Conservation (phyloP, 2,888 invertebrate species). For the Ametastegia equiseti region DNA sequence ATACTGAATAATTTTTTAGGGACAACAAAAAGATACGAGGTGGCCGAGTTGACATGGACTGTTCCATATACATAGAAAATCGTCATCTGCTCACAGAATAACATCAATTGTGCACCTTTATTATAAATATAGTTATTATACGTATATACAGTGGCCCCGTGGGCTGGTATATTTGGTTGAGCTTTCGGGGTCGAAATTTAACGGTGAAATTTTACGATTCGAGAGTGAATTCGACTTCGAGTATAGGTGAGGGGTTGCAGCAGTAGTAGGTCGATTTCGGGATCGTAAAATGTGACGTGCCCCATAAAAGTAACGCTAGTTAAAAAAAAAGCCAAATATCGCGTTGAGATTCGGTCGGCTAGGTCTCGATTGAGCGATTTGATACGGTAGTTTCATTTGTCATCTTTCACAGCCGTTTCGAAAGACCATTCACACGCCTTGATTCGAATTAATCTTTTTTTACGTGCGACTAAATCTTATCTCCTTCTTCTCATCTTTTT, state of each 20-base stretch:
- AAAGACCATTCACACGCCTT: slow-evolving; percentile 40
- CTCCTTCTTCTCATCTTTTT: slow-evolving; percentile 26
- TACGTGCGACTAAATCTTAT: slow-evolving; percentile 40
- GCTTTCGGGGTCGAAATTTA: slow-evolving; percentile 29
- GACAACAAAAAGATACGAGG: too few species aligned
- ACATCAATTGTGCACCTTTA: too few species aligned
- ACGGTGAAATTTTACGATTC: slow-evolving; percentile 33
- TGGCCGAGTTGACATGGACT: too few species aligned
- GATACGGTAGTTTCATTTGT: slow-evolving; percentile 43
- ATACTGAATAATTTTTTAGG: too few species aligned
- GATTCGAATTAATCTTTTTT: slow-evolving; percentile 43
- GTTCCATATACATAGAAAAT: too few species aligned
- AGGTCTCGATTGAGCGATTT: slow-evolving; percentile 27
- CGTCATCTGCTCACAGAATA: too few species aligned
- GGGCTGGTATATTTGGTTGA: slow-evolving; percentile 25
- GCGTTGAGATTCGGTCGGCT: slow-evolving; percentile 17
- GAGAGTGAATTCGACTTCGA: slow-evolving; percentile 44
- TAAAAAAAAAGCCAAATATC: slow-evolving; percentile 38
- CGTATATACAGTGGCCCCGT: background rate
- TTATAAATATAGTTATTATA: background rate
- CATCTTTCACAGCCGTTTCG: slow-evolving; percentile 20
- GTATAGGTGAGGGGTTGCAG: background rate
- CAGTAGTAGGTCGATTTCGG: slow-evolving; percentile 5
- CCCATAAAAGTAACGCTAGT: slow-evolving; percentile 46
- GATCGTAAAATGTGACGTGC: slow-evolving; percentile 45